phyloP scores from a whole-genome alignment of 2,797 vertebrate genomes.

The Oophaga sylvatica region DNA sequence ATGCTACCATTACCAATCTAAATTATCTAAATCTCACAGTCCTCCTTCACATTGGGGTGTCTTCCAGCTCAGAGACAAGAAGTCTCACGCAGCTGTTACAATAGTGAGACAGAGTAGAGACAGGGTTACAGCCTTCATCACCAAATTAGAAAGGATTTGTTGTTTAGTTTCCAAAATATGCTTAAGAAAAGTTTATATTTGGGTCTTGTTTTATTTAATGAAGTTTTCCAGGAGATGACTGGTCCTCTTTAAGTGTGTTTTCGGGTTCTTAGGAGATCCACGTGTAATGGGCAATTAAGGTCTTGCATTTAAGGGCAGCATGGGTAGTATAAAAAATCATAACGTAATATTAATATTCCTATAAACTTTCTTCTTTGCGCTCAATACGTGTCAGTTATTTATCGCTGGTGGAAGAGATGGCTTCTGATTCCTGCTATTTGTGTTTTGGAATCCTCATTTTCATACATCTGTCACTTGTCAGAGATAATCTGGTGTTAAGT shows the following conservation, averaged over 20 bases:
- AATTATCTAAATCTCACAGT: no score
- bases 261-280: not conserved
- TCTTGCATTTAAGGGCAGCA: not conserved
- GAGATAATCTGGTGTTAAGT: constrained; percentile 59
- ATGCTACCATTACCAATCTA: no score
- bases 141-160: no score
- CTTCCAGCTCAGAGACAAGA: no score
- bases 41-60: no score
- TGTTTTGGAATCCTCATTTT: constrained; percentile 57
- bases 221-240: no score
- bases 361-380: not conserved
- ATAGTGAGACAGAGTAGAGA: no score
- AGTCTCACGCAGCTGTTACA: no score
- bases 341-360: not conserved
- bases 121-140: no score
- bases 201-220: no score
- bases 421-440: constrained; percentile 35
- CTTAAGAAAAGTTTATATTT: no score
- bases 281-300: not conserved
- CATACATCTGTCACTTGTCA: constrained; percentile 60
- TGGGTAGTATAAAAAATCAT: not conserved
- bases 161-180: no score
- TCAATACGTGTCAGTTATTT: not conserved
- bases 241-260: not conserved
- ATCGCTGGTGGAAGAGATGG: constrained; percentile 1